These are phyloP conservation scores for Drosophila tsacasi DNA, from an alignment of 1,140 invertebrate genomes.

Conservation along the genomic window DNA sequence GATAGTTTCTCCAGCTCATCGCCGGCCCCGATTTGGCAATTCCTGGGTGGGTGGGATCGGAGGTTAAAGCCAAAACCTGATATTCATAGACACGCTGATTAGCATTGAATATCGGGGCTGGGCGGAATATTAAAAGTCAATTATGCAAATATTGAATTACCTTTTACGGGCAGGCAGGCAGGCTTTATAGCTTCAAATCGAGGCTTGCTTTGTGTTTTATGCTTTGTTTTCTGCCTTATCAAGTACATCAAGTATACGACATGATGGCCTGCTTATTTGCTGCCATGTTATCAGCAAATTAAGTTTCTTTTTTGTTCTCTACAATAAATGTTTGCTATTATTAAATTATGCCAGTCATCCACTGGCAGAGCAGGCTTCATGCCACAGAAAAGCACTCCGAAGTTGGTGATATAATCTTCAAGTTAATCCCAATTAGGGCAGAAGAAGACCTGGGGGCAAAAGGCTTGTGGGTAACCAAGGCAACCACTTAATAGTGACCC, in stretches of 20 bases:
- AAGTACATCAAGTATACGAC: constrained; percentile 39
- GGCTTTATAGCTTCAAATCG: not conserved
- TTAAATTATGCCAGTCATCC: constrained; percentile 4
- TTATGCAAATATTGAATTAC: constrained; percentile 43
- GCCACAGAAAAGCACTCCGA: not conserved
- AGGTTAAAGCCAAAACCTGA: constrained; percentile 35
- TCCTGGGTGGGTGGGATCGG: constrained; percentile 26
- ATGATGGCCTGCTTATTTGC: constrained; percentile 1
- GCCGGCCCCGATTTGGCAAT: not conserved
- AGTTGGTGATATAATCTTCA: not conserved
- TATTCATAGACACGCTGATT: constrained; percentile 24
- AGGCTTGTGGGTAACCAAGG: not conserved
- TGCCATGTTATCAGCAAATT: constrained; percentile 25
- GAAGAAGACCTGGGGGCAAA: not conserved
- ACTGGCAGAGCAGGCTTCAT: not conserved
- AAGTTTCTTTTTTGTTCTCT: not conserved
- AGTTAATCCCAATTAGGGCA: constrained; percentile 9
- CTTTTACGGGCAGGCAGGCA: constrained; percentile 13
- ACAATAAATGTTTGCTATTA: constrained; percentile 14
- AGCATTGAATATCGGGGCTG: constrained; percentile 40
- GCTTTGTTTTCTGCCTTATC: constrained; percentile 13
- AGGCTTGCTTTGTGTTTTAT: not conserved
- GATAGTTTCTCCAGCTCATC: constrained; percentile 20
- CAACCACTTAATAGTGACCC: constrained; percentile 10
- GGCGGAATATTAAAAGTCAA: constrained; percentile 14